These are phyloP conservation scores for Trichopoda pennipes DNA, from an alignment of 2,888 invertebrate genomes.

Conservation along the genomic window DNA sequence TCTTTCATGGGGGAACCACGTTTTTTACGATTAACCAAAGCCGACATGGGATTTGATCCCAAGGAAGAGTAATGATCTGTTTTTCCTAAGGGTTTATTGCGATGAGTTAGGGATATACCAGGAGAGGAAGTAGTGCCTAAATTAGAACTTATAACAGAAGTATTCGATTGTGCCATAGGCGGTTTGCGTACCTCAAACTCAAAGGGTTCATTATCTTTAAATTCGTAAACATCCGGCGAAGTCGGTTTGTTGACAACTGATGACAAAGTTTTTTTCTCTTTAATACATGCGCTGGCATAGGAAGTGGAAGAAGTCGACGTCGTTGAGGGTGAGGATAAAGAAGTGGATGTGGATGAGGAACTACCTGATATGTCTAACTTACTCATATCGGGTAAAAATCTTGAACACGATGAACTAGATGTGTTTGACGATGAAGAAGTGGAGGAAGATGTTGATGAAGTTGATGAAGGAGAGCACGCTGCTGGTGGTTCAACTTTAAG, in stretches of 20 bases:
- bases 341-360: constrained; percentile 63
- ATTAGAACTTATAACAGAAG: constrained; percentile 52
- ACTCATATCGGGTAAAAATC: constrained; percentile 76
- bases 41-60: constrained; percentile 64
- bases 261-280: constrained; percentile 48
- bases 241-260: constrained; percentile 61
- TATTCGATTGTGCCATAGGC: constrained; percentile 58
- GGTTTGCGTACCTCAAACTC: constrained; percentile 87
- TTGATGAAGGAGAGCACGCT: constrained; percentile 73
- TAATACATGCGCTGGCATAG: constrained; percentile 48
- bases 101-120: constrained; percentile 10
- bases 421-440: constrained; percentile 73
- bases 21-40: constrained; percentile 74
- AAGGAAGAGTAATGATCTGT: constrained; percentile 52
- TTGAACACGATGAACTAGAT: constrained; percentile 72
- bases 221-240: constrained; percentile 88
- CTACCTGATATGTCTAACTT: constrained; percentile 77
- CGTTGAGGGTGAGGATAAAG: constrained; percentile 58
- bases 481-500: constrained; percentile 75
- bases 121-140: constrained; percentile 24
- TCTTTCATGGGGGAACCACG: constrained; percentile 78
- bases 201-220: constrained; percentile 94
- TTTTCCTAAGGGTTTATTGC: constrained; percentile 40
- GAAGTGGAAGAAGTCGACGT: constrained; percentile 62
- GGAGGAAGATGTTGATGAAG: constrained; percentile 76